Percentiles rank a stretch among this genome's conserved stretches.
These are phyloP conservation scores for Hassar affinis DNA, from an alignment of 2,113 vertebrate species.

Conservation along the genomic window DNA sequence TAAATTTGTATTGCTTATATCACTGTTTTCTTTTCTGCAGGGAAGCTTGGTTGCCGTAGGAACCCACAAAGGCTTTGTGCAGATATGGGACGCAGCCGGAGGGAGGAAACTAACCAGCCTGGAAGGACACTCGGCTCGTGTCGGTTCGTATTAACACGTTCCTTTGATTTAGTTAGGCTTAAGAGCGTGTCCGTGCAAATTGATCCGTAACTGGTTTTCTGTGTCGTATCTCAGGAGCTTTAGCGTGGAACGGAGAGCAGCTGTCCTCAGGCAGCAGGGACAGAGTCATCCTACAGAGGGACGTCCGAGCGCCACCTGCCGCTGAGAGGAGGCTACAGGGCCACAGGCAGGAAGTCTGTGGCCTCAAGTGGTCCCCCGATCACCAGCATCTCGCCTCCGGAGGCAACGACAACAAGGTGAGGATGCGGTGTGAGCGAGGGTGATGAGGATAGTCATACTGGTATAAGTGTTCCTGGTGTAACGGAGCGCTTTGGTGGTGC, in stretches of 20 bases:
- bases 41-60: conserved; percentile 77
- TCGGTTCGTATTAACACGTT: conserved; percentile 66
- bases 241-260: conserved; percentile 81
- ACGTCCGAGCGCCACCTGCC: conserved; percentile 69
- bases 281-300: conserved; percentile 76
- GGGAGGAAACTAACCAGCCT: conserved; percentile 77
- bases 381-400: conserved; percentile 80
- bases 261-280: conserved; percentile 79
- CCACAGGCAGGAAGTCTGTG: conserved; percentile 79
- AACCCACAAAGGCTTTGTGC: conserved; percentile 79
- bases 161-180: neutral
- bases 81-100: conserved; percentile 80
- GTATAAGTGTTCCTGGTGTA: neutral
- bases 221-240: conserved; percentile 63
- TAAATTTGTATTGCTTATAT: too few relatives aligned
- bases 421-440: neutral
- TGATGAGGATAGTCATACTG: neutral
- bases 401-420: conserved; percentile 80
- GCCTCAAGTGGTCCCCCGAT: conserved; percentile 81
- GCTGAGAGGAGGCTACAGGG: conserved; percentile 76
- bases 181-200: neutral
- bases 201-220: neutral
- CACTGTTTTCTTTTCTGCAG: conserved; percentile 50
- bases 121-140: conserved; percentile 78
- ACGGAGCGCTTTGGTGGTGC: neutral